These are phyloP conservation scores for Phortica magna DNA, from an alignment of 2,888 invertebrate genomes.

Conservation along the genomic window DNA sequence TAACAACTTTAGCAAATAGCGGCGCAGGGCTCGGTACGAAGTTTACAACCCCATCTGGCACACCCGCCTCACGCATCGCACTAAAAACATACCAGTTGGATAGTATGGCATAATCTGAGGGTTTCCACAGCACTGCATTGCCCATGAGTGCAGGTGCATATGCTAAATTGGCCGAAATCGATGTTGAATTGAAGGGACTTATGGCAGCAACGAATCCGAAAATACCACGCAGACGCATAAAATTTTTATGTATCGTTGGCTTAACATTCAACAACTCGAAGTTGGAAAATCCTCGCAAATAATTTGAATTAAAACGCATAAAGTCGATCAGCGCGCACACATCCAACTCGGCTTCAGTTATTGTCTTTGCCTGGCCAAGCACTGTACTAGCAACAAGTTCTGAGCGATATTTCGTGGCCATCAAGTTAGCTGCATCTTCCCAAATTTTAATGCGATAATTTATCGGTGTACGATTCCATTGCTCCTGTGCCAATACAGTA, in stretches of 20 bases:
- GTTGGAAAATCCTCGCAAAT: constrained; percentile 88
- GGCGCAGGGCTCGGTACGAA: constrained; percentile 97
- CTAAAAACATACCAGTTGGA: constrained; percentile 96
- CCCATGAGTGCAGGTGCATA: constrained; percentile 94
- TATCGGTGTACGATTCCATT: constrained; percentile 92
- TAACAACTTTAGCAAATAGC: constrained; percentile 92
- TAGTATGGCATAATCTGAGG: constrained; percentile 96
- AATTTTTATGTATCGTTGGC: constrained; percentile 85
- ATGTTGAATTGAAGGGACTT: constrained; percentile 99
- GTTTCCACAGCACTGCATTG: constrained; percentile 97
- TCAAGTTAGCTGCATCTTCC: constrained; percentile 91
- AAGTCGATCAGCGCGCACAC: constrained; percentile 96
- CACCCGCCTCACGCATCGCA: constrained; percentile 95
- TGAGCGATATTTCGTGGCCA: constrained; percentile 91
- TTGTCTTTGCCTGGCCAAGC: constrained; percentile 96
- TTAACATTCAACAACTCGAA: constrained; percentile 93
- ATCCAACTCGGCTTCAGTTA: constrained; percentile 97
- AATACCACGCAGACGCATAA: constrained; percentile 90
- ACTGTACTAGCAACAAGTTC: constrained; percentile 95
- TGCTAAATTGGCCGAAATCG: constrained; percentile 97
- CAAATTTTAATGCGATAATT: constrained; percentile 89
- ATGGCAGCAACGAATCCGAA: constrained; percentile 98
- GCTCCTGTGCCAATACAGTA: constrained; percentile 85
- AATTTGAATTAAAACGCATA: constrained; percentile 88
- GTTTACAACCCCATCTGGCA: constrained; percentile 97